Conservation (phyloP, 1,140 invertebrate genomes). For the Pygmarrhopalites habei region DNA sequence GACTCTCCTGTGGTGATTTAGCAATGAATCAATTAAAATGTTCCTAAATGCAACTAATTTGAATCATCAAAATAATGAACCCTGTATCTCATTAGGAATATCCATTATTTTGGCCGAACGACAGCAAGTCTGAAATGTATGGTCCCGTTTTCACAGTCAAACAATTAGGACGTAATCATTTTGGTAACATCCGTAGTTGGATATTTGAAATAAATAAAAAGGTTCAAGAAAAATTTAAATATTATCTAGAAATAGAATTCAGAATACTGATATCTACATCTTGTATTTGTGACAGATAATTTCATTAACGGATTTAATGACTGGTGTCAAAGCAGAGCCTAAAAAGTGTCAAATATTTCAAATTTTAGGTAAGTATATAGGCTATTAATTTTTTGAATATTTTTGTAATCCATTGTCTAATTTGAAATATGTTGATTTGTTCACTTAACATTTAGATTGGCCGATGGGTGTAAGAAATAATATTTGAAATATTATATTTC, state of each 20-base stretch:
- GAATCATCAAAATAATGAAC: no score
- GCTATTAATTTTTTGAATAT: no score
- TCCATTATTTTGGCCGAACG: conserved; percentile 89
- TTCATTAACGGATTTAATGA: conserved; percentile 87
- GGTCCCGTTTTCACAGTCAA: conserved; percentile 92
- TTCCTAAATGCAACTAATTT: no score
- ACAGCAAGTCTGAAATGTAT: conserved; percentile 81
- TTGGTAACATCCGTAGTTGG: conserved; percentile 91
- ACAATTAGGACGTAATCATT: conserved; percentile 85
- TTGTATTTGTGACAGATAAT: conserved; percentile 59
- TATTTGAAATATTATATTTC: no score
- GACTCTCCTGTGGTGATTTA: conserved; percentile 33
- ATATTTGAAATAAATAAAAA: conserved; percentile 96
- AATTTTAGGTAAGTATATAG: conserved; percentile 91
- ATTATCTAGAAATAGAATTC: not conserved
- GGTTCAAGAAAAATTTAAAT: conserved; percentile 48
- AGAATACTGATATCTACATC: not conserved
- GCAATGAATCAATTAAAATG: no score
- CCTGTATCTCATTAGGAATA: no score
- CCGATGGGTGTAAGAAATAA: no score
- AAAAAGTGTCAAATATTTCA: conserved; percentile 90
- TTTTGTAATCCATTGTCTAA: no score
- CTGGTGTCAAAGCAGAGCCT: conserved; percentile 81
- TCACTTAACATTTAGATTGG: no score
- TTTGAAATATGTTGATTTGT: no score